Conservation (phyloP, 2,797 vertebrate genomes). For the Spea hammondii region DNA sequence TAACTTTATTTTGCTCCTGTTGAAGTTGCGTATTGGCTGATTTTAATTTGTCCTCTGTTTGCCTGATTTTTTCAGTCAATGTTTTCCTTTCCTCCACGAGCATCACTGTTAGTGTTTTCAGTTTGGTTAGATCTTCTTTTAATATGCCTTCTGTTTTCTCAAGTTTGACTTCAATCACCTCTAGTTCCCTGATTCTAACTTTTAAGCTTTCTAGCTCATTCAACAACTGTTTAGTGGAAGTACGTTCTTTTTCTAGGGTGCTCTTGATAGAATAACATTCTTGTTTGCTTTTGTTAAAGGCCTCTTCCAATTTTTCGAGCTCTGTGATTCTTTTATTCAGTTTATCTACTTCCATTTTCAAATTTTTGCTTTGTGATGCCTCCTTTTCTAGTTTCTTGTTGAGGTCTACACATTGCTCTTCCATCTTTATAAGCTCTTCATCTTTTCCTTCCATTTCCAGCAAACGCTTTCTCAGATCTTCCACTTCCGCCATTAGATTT, state of each 20-base stretch:
- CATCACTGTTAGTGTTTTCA: slow-evolving; percentile 95
- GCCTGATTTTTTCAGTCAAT: slow-evolving; percentile 89
- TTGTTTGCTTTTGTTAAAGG: slow-evolving; percentile 91
- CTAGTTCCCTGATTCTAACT: slow-evolving; percentile 83
- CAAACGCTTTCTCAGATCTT: slow-evolving; percentile 86
- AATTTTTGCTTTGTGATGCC: slow-evolving; percentile 77
- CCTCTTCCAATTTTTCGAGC: slow-evolving; percentile 90
- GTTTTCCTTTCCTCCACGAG: slow-evolving; percentile 91
- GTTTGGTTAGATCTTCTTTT: slow-evolving; percentile 92
- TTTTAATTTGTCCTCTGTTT: slow-evolving; percentile 90
- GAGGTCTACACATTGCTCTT: slow-evolving; percentile 91
- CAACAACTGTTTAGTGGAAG: slow-evolving; percentile 81
- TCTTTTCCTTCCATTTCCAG: slow-evolving; percentile 97
- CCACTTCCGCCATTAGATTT: slow-evolving; percentile 83
- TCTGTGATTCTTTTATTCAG: slow-evolving; percentile 91
- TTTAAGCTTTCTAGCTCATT: slow-evolving; percentile 86
- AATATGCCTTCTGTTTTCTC: slow-evolving; percentile 86
- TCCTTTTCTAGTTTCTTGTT: slow-evolving; percentile 91
- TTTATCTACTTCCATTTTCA: slow-evolving; percentile 88
- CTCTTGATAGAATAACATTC: slow-evolving; percentile 86
- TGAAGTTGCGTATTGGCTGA: slow-evolving; percentile 84
- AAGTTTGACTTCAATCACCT: slow-evolving; percentile 80
- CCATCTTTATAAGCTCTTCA: slow-evolving; percentile 90
- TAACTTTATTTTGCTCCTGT: slow-evolving; percentile 89
- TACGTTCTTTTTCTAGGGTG: slow-evolving; percentile 89